A percentile compares a stretch with the other conserved stretches of the same genome.
Conservation (phyloP, 1,140 invertebrate species). For the Ectropis grisescens region DNA sequence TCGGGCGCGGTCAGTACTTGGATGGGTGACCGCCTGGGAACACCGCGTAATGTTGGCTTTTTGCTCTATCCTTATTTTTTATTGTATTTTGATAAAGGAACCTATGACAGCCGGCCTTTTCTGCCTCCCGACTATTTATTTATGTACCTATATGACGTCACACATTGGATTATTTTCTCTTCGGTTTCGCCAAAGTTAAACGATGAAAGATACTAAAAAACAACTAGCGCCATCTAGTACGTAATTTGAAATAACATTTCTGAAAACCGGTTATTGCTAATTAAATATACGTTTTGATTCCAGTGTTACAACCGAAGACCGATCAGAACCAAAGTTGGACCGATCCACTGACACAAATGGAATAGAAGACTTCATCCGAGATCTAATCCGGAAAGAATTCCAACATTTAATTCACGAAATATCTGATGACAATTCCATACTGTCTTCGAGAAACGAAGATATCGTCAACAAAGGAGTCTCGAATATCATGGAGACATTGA, state of each 20-base stretch:
- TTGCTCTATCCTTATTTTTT: slow-evolving; percentile 9
- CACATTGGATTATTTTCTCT: no score
- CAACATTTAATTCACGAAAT: slow-evolving; percentile 37
- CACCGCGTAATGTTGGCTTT: slow-evolving; percentile 19
- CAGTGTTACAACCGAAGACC: slow-evolving; percentile 9
- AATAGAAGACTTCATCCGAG: slow-evolving; percentile 50
- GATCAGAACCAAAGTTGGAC: slow-evolving; percentile 27
- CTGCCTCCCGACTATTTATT: no score
- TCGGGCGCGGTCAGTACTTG: slow-evolving; percentile 18
- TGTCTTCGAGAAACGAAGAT: slow-evolving; percentile 26
- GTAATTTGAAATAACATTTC: no score
- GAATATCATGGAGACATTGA: slow-evolving; percentile 41
- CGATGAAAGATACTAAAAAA: no score
- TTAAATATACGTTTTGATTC: no score
- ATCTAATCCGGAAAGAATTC: slow-evolving; percentile 51
- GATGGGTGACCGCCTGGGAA: slow-evolving; percentile 19
- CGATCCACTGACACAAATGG: slow-evolving; percentile 47
- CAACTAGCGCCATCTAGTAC: no score
- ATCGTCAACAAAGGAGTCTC: slow-evolving; percentile 38
- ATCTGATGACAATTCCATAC: slow-evolving; percentile 23
- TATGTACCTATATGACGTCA: no score
- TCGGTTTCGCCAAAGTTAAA: no score
- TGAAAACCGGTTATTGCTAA: no score
- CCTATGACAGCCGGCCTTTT: no score
- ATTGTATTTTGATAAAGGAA: no score